Evolutionary conservation across 2,797 vertebrate genomes (phyloP).

Genomic region (Fundulus diaphanus): DNA sequence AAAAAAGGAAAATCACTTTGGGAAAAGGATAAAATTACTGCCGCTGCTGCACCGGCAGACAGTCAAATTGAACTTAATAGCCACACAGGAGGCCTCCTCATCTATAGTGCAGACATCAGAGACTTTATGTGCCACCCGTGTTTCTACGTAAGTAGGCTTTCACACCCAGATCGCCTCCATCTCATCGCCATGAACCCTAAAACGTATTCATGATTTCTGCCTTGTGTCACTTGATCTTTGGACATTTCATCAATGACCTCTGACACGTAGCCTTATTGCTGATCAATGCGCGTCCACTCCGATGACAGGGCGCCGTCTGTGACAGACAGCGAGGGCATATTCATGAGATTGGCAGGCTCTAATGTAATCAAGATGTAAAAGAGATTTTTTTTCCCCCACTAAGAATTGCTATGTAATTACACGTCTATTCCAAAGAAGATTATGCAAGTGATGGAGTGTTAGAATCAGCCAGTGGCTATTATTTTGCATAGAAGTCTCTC

Average conservation of each 20-base stretch:
- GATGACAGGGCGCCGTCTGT: constrained; percentile 32
- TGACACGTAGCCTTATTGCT: constrained; percentile 36
- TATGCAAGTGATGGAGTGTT: neutral
- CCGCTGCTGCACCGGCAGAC: neutral
- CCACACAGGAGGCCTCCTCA: constrained; percentile 7
- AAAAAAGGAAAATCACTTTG: constrained; percentile 16
- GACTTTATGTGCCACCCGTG: neutral
- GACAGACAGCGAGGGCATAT: constrained; percentile 41
- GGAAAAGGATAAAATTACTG: constrained; percentile 1
- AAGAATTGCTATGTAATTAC: constrained; percentile 48
- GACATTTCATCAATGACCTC: constrained; percentile 22
- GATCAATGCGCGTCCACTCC: constrained; percentile 44
- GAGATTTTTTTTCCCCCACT: constrained; percentile 26
- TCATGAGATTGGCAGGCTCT: constrained; percentile 40
- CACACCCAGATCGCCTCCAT: constrained; percentile 7
- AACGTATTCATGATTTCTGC: neutral
- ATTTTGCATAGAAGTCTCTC: neutral
- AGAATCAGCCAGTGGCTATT: neutral
- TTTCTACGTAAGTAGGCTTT: constrained; percentile 11
- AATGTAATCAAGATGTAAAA: constrained; percentile 54
- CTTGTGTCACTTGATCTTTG: neutral
- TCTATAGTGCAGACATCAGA: constrained; percentile 10
- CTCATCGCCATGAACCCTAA: constrained; percentile 5
- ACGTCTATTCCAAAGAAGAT: constrained; percentile 23
- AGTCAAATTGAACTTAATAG: constrained; percentile 41